Conservation (phyloP, 2,888 invertebrate species). For the Oegoconia quadripuncta region DNA sequence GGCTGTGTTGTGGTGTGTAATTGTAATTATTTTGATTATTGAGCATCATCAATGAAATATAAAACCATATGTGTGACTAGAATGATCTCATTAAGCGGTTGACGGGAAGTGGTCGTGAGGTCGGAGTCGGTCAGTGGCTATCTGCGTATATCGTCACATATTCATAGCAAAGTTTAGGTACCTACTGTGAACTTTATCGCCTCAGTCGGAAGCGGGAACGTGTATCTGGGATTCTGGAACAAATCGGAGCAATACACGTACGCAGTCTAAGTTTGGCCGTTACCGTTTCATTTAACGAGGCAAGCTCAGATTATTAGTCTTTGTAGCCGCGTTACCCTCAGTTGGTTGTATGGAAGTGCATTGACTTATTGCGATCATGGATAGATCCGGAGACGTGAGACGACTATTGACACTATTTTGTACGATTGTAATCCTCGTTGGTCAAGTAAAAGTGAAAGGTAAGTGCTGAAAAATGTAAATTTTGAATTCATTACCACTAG, state of each 20-base stretch:
- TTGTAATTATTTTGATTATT: neutral
- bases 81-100: constrained; percentile 34
- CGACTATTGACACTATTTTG: constrained; percentile 28
- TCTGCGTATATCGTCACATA: constrained; percentile 18
- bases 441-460: constrained; percentile 31
- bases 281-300: constrained; percentile 39
- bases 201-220: constrained; percentile 44
- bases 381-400: constrained; percentile 37
- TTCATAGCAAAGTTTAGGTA: no score
- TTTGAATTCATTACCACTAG: neutral
- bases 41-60: constrained; percentile 18
- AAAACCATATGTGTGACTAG: constrained; percentile 26
- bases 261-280: constrained; percentile 37
- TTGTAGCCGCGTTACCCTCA: no score
- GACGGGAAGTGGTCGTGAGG: constrained; percentile 22
- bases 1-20: no score
- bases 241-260: constrained; percentile 35
- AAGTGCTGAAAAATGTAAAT: constrained; percentile 22
- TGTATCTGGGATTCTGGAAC: constrained; percentile 42
- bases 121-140: constrained; percentile 20
- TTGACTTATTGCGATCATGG: constrained; percentile 40
- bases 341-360: constrained; percentile 40
- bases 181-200: constrained; percentile 39
- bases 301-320: constrained; percentile 29
- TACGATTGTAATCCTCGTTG: constrained; percentile 28